Base-by-base conservation (phyloP, 2,888 invertebrate species). In the Anthophora plumipes region DNA sequence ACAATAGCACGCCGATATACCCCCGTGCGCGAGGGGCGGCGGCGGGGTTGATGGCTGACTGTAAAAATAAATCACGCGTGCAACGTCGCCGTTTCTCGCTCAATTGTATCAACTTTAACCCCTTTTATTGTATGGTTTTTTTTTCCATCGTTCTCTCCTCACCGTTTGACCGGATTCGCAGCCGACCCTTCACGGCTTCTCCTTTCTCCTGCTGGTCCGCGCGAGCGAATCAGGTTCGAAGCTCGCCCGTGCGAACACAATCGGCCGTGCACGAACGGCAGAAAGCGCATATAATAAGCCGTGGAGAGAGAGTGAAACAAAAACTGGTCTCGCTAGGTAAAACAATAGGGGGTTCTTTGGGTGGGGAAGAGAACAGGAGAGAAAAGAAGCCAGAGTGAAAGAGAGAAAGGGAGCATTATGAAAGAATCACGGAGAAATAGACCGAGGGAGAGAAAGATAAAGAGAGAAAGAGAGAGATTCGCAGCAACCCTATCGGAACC, bases 241-340 rank as follows among this genome's bases (percentile, higher is more conserved):
- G 75, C 69, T 82, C 55, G 75, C 60, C 83, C 83, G 86, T 86
- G 88, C 85, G 90, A 90, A 89, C 90, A 90, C 90, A 90, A 90
- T 89, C 83, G 87, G 20, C 17, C 75, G 80, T 84, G 83, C 79
- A 80, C 83, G 85, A 83, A 80, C 80, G 77, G 61, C 83, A 84
- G 89, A 87, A 87, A 89, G 90, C 89, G 90, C 91, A 90, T 90
- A 90, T 92, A 92, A 92, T 92, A 91, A 92, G 91, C 90, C 81
- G 77, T 77, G 68, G 59, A 54, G 77, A 74, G 80, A 75, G 87
- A 89, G 89, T 88, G 90, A 91, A 91, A 90, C 89, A 92, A 92
- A 92, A 92, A 92, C 92, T 92, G 91, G 92, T 92, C 92, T 91
- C 85, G 90, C 91, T 84, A 87, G 88, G 89, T 92, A 92, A 92